Percentiles rank a stretch among this genome's conserved stretches.
These are phyloP conservation scores for Yponomeuta evonymella DNA, from an alignment of 2,888 invertebrate genomes.

Conservation along the genomic window DNA sequence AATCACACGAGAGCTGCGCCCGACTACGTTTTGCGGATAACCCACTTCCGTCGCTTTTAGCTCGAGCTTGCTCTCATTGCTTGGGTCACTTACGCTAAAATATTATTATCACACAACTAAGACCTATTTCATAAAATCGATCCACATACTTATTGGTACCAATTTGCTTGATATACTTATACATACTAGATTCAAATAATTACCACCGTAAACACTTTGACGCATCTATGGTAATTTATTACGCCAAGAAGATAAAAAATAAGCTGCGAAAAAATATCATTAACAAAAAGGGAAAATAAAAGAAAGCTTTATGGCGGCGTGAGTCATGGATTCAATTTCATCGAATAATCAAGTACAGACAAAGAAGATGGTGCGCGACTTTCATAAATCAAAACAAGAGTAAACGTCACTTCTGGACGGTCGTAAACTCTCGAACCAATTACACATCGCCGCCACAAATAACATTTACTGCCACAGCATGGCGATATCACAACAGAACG, in stretches of 20 bases:
- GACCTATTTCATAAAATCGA: not conserved
- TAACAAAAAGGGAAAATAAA: slow-evolving; percentile 30
- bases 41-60: slow-evolving; percentile 2
- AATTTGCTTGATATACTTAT: not conserved
- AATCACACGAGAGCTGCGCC: slow-evolving; percentile 36
- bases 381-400: slow-evolving; percentile 54
- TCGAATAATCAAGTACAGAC: slow-evolving; percentile 44
- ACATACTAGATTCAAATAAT: slow-evolving; percentile 14
- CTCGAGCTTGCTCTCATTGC: not conserved
- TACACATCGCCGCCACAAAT: slow-evolving; percentile 7
- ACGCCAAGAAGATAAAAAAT: slow-evolving; percentile 34
- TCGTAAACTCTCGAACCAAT: slow-evolving; percentile 39
- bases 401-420: slow-evolving; percentile 55
- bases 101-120: not conserved
- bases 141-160: not conserved
- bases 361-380: slow-evolving; percentile 30
- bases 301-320: slow-evolving; percentile 20
- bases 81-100: not conserved
- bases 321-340: slow-evolving; percentile 33
- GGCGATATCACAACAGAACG: not conserved
- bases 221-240: slow-evolving; percentile 43
- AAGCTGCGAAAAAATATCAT: slow-evolving; percentile 30
- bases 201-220: slow-evolving; percentile 19
- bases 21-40: slow-evolving; percentile 9
- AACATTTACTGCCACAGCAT: slow-evolving; percentile 6